phyloP scores from a whole-genome alignment of 2,888 invertebrate genomes.

The Thalpophila matura region DNA sequence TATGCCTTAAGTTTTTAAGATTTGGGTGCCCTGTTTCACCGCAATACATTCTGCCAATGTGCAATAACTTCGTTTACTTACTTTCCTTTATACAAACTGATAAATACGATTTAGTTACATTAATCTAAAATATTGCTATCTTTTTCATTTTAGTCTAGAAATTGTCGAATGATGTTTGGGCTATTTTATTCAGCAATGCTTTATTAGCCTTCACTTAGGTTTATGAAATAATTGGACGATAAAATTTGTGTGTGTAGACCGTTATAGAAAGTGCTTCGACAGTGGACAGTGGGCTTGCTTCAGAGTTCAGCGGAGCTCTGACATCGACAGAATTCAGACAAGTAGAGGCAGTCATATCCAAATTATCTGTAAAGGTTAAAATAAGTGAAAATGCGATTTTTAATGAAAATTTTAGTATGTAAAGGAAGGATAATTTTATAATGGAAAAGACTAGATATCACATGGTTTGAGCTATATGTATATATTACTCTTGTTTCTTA shows the following conservation, averaged over 20 bases:
- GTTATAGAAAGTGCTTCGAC: slow-evolving; percentile 51
- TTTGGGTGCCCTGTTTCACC: slow-evolving; percentile 84
- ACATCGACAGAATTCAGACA: slow-evolving; percentile 41
- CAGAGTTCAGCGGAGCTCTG: slow-evolving; percentile 21
- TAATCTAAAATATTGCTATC: slow-evolving; percentile 91
- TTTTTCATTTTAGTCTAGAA: slow-evolving; percentile 90
- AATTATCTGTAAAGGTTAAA: slow-evolving; percentile 60
- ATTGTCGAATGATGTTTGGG: slow-evolving; percentile 83
- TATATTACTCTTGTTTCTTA: slow-evolving; percentile 79
- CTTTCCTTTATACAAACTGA: slow-evolving; percentile 89
- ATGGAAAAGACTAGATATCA: slow-evolving; percentile 90
- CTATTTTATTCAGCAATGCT: slow-evolving; percentile 68
- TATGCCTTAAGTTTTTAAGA: slow-evolving; percentile 82
- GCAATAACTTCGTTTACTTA: slow-evolving; percentile 85
- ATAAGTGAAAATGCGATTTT: slow-evolving; percentile 61
- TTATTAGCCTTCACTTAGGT: slow-evolving; percentile 57
- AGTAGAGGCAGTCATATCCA: slow-evolving; percentile 50
- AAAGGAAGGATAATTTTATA: slow-evolving; percentile 76
- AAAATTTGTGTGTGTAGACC: slow-evolving; percentile 50
- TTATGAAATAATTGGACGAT: slow-evolving; percentile 60
- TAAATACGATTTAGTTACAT: slow-evolving; percentile 89
- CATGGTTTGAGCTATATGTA: slow-evolving; percentile 87
- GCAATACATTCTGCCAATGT: slow-evolving; percentile 83
- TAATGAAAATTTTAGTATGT: slow-evolving; percentile 63
- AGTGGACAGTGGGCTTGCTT: slow-evolving; percentile 48